Base-by-base conservation (phyloP, 2,113 vertebrate species). In the Lamprotornis superbus region DNA sequence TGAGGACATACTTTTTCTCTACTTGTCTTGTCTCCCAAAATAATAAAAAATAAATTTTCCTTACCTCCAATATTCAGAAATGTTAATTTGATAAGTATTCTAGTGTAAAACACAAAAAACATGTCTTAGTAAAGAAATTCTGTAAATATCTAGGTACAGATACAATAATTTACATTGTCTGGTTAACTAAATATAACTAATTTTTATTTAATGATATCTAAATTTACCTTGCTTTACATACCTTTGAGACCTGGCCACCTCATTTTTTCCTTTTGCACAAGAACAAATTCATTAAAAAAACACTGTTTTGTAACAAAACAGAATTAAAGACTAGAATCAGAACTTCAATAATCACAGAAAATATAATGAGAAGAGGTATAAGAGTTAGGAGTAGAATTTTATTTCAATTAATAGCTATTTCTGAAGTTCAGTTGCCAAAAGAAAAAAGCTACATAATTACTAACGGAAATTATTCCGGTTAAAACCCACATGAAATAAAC, bases 191-290 rank as follows among this genome's bases (percentile, higher is more conserved):
- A 49, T 13, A 10, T 21, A 47, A 14, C 3, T 75, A 52, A 52
- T 42, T 86, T 11, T 59, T 42, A 12, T 39, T 9, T 71, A 77
- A 49, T 1, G 3, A 24, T 44, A 27, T 18, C 5, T 73, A 17
- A 47, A 33, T 85, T 50, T 71, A 15, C 7, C 5, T 61, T 46
- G 13, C 10, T 71, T 76, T 46, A 35, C 16, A 33, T 35, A 50
- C 0, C 1, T 84, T 44, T 60, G 25, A 73, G n/a, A 37, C 19
- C 11, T 27, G 20, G 4, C 12, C 31, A 42, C 10, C 8, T 24
- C 0, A 0, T 30, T 30, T 56, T 55, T 30, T 18, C 20, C 12
- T 35, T 25, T 13, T 24, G 8, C 16, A 11, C 16, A 49, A 42
- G 16, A 57, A 19, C 11, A 57, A 57, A 35, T 1, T 24, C 7